Evolutionary conservation across 1,140 invertebrate genomes (phyloP).

Genomic region (Orussus abietinus): DNA sequence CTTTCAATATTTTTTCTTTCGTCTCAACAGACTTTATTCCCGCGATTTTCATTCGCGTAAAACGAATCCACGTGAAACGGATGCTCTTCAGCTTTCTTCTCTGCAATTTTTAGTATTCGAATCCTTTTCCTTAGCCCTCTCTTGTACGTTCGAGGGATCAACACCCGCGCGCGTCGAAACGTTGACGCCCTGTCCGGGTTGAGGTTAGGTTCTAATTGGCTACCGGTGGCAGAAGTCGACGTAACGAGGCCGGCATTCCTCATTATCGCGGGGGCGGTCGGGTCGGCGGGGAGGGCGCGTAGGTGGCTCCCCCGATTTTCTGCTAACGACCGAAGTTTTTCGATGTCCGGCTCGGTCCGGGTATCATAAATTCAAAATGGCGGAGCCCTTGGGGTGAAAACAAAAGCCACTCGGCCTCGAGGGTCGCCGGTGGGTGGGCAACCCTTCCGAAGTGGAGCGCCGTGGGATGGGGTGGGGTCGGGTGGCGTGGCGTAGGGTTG

Average conservation of each 20-base stretch:
- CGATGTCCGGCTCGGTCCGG: conserved; percentile 41
- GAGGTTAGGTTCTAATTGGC: too few species aligned
- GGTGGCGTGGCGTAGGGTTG: conserved; percentile 7
- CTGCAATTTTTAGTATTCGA: too few species aligned
- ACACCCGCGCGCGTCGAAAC: too few species aligned
- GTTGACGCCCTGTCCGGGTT: too few species aligned
- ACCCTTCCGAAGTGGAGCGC: conserved; percentile 41
- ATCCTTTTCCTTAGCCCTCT: too few species aligned
- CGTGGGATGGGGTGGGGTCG: conserved; percentile 3
- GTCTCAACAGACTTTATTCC: too few species aligned
- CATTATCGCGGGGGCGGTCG: background rate
- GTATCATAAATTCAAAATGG: conserved; percentile 56
- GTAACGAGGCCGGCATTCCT: conserved; percentile 6
- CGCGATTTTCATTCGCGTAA: too few species aligned
- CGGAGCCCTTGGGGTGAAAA: conserved; percentile 48
- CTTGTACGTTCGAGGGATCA: too few species aligned
- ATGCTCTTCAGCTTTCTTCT: too few species aligned
- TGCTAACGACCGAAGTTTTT: conserved; percentile 53
- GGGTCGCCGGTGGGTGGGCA: conserved; percentile 25
- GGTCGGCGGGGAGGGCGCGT: conserved; percentile 14
- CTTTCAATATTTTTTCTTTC: too few species aligned
- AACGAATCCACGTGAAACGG: conserved; percentile 22
- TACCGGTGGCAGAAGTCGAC: too few species aligned
- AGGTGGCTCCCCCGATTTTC: conserved; percentile 38
- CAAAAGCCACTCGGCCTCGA: conserved; percentile 45